Evolutionary conservation across 2,113 vertebrate genomes (phyloP), one percentile per base, ranked within the genome.

Genomic region (Dryoscopus gambensis): DNA sequence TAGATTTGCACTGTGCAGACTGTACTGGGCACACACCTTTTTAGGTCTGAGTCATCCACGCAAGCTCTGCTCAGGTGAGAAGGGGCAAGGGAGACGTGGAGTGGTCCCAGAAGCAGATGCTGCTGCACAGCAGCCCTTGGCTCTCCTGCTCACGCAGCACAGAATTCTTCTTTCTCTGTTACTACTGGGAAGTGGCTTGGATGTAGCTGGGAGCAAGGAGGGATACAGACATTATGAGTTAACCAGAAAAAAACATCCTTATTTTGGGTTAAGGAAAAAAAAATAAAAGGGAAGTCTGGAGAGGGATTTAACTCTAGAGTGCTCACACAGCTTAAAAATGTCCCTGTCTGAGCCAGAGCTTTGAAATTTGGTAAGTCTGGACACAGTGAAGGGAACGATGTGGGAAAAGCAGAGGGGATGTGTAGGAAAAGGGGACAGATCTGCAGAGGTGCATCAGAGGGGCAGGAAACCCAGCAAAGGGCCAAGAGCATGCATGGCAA

Each of bases 101-200:
- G 52, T 1, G 20, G 68, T 88, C 94, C 89, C 90, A 89, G 90
- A 57, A 93, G 84, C 90, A 94, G 90, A 84, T 85, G 89, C 77
- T 91, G 68, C 79, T 86, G 52, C 73, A 28, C 46, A 69, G 74
- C 55, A 85, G 30, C 59, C 42, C 86, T 57, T 65, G 30, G 28
- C 53, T 82, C 63, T 74, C 57, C 78, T 87, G 71, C 42, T 91
- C 63, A n/a, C 0, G 1, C 59, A 23, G 4, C 49, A 83, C 84
- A 50, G 50, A 70, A 13, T 33, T 22, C 18, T 78, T 40, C 37
- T 82, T 18, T 56, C 35, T 31, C 75, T 70, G 30, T 40, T 60
- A 24, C 40, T 42, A 2, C 63, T 80, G 63, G 39, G 39, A 94
- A 82, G 53, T 80, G 63, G 59, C 46, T 93, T 2, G 5, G 40